Percentiles rank a stretch among this genome's conserved stretches.
phyloP scores from a whole-genome alignment of 2,113 vertebrate genomes.

The Mastomys natalensis region DNA sequence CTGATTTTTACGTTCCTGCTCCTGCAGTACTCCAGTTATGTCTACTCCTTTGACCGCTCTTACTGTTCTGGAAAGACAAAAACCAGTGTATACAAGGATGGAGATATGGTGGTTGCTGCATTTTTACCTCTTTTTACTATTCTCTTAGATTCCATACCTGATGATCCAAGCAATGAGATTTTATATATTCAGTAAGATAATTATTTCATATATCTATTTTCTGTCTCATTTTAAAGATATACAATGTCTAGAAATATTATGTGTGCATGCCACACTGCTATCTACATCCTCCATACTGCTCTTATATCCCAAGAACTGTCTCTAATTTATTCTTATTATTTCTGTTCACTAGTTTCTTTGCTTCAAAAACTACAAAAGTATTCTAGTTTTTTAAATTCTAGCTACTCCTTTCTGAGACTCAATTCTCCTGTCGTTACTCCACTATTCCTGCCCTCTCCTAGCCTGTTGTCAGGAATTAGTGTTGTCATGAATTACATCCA shows the following conservation, averaged over 20 bases:
- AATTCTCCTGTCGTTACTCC: background rate
- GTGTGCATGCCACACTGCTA: background rate
- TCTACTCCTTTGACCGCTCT: background rate
- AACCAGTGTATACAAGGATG: background rate
- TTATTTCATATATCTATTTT: background rate
- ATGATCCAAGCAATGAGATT: background rate
- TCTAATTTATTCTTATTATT: background rate
- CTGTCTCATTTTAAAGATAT: background rate
- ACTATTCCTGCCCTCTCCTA: background rate
- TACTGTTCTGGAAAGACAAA: background rate
- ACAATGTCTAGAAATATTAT: background rate
- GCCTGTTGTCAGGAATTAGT: background rate
- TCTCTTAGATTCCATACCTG: background rate
- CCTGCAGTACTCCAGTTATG: background rate
- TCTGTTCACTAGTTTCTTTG: background rate
- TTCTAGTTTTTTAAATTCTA: background rate
- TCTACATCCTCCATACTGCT: background rate
- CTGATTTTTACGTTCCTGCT: background rate
- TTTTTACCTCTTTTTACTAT: background rate
- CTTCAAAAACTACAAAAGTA: background rate
- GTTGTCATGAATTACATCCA: background rate
- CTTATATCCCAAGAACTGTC: background rate
- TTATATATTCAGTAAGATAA: background rate
- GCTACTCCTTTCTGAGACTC: background rate
- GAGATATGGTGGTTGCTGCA: background rate